These are phyloP conservation scores for Nysson spinosus DNA, from an alignment of 2,888 invertebrate genomes.

Conservation along the genomic window DNA sequence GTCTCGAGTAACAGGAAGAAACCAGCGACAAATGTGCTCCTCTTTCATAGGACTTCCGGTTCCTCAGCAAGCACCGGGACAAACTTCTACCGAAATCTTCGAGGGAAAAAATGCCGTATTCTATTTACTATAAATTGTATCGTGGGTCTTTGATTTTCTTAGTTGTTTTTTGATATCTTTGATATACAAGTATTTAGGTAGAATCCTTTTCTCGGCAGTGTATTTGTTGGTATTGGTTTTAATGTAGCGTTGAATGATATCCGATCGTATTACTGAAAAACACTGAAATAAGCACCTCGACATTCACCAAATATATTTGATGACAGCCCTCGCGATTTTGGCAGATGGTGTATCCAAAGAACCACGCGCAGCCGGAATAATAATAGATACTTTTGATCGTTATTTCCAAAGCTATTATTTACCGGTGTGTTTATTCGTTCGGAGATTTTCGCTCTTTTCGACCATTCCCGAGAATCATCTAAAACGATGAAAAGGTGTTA, in stretches of 20 bases:
- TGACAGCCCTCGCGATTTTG: conserved; percentile 56
- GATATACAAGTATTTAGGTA: too few species aligned
- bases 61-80: conserved; percentile 5
- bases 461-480: conserved; percentile 25
- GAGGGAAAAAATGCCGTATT: too few species aligned
- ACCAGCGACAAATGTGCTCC: conserved; percentile 39
- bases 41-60: conserved; percentile 54
- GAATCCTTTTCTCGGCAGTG: too few species aligned
- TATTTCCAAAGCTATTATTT: too few species aligned
- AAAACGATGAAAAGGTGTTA: conserved; percentile 17
- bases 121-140: too few species aligned
- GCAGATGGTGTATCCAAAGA: conserved; percentile 62
- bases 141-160: too few species aligned
- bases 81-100: conserved; percentile 5
- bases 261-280: conserved; percentile 68
- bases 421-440: too few species aligned
- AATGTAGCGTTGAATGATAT: conserved; percentile 72
- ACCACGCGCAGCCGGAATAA: conserved; percentile 35
- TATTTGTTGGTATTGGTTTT: conserved; percentile 73
- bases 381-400: conserved; percentile 64
- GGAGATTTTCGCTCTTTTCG: not conserved
- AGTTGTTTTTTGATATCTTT: too few species aligned
- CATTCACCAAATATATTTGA: conserved; percentile 69
- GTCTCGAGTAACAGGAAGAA: conserved; percentile 68
- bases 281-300: conserved; percentile 65